Base-by-base conservation (phyloP, 2,797 vertebrate species). In the Epinephelus awoara region DNA sequence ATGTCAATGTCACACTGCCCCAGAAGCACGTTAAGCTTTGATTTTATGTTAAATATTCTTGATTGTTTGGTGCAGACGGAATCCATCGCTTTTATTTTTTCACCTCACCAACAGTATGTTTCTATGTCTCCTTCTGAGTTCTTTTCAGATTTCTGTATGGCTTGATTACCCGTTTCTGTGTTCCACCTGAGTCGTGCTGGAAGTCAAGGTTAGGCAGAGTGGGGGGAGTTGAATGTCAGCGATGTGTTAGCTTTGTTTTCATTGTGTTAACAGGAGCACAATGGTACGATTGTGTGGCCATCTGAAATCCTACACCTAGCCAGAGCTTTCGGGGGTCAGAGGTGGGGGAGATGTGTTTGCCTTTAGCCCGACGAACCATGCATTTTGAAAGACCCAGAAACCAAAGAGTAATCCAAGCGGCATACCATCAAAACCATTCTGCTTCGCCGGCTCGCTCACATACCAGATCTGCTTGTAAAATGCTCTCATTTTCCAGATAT, bases 211-310 rank as follows among this genome's bases (percentile, higher is more conserved):
- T 89, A 84, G 77, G 57, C 68, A 21, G 25, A 72, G 67, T 47
- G 46, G 65, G 82, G 83, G 64, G 57, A 69, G 81, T 51, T 90
- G 85, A 88, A 87, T 89, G 88, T 88, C 88, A 88, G 84, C 40
- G 68, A 91, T 89, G 90, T 92, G 85, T 92, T 83, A 79, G 91
- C 91, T 91, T 91, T 92, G 93, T 94, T 95, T 92, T 92, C 91
- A 89, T 91, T 94, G 89, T 92, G 91, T 91, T 93, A 89, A 91
- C 90, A 86, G 88, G 74, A 77, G 90, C 85, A 95, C 93, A 94
- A 95, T 92, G 92, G 89, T 74, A 47, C 46, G 72, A 91, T 93
- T 95, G 92, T 95, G 82, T 70, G 82, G 83, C 87, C 84, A 84
- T 85, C 87, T 91, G 94, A 93, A 94, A 94, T 90, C 67, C 89